A percentile compares a stretch with the other conserved stretches of the same genome.
Conservation (phyloP, 2,888 invertebrate genomes). For the Dicyrtomina minuta region DNA sequence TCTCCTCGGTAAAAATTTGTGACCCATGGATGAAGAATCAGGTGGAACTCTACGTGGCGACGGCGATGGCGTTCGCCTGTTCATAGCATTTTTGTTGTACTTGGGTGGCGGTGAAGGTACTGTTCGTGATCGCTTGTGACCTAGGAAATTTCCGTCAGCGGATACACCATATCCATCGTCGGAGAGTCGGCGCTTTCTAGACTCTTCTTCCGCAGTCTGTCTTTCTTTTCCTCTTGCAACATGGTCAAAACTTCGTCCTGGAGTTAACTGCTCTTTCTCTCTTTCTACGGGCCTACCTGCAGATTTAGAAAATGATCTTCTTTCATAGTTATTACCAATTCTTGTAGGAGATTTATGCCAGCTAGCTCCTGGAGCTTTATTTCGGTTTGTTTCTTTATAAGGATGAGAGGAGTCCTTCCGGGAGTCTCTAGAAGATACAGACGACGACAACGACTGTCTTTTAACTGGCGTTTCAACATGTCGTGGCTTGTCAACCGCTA, state of each 20-base stretch:
- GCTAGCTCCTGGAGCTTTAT: slow-evolving; percentile 1
- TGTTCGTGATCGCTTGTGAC: slow-evolving; percentile 32
- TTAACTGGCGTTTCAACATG: slow-evolving; percentile 15
- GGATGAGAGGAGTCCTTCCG: slow-evolving; percentile 15
- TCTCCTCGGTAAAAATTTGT: slow-evolving; percentile 24
- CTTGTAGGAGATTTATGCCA: slow-evolving; percentile 28
- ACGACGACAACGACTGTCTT: slow-evolving; percentile 29
- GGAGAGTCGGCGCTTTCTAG: slow-evolving; percentile 32
- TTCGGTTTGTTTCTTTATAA: slow-evolving; percentile 24
- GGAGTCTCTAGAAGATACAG: slow-evolving; percentile 28
- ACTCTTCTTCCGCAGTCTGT: slow-evolving; percentile 26
- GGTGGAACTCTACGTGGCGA: slow-evolving; percentile 41
- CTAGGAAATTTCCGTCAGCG: slow-evolving; percentile 23
- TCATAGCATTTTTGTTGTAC: slow-evolving; percentile 12
- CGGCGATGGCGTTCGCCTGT: slow-evolving; percentile 33
- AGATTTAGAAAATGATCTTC: slow-evolving; percentile 22
- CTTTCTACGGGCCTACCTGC: slow-evolving; percentile 8
- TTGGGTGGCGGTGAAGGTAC: slow-evolving; percentile 34
- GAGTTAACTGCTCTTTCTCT: slow-evolving; percentile 19
- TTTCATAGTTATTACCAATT: slow-evolving; percentile 16
- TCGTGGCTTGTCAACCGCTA: slow-evolving; percentile 10
- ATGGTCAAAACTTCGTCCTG: slow-evolving; percentile 13
- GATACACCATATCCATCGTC: slow-evolving; percentile 25
- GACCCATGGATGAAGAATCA: slow-evolving; percentile 16
- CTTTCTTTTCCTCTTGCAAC: slow-evolving; percentile 18